Evolutionary conservation across 1,140 invertebrate genomes (phyloP), one percentile per base, ranked within the genome.

Genomic region (Cardiocondyla obscurior): DNA sequence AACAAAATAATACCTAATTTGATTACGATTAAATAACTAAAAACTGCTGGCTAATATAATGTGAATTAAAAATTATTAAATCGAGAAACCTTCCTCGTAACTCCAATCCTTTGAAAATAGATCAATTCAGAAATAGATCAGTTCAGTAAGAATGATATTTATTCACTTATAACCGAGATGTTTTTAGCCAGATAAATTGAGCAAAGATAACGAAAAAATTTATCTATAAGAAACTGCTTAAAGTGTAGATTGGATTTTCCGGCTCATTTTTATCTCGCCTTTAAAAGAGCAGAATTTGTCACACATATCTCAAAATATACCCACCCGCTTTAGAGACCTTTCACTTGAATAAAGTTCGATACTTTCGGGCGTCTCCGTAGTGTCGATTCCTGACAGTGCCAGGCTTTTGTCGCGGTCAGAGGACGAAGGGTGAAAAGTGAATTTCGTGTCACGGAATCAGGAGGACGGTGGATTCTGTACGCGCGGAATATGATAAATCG

Each of bases 401-500:
- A 55, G 12, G 3, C 7, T 16, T 67, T 55, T 39, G 62, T 77
- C 60, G 30, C 44, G 46, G 33, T 30, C 33, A 36, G 12, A 67
- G 7, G 14, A n/a, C 28, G 19, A 22, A 3, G 25, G n/a, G n/a
- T 22, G 55, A 5, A 36, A 49, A 67, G 33, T 79, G 62, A 79
- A 69, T 79, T 67, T 22, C 6, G 8, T 30, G 57, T 76, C 58
- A 33, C 44, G 60, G 64, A 67, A 77, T 77, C 74, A 46, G 60
- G 25, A 46, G 49, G 33, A 10, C 30, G 58, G 74, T 30, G 74
- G 33, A 67, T 69, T 69, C 64, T 79, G 74, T 65, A 36, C 57
- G 46, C 25, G 33, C 25, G 22, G 62, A 67, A 79, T 79, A 79
- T 79, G 74, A 79, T 79, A 79, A 79, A 79, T 79, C 74, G 74